Conservation (phyloP, 2,113 vertebrate species). For the Hypocryptadius cinnamomeus region DNA sequence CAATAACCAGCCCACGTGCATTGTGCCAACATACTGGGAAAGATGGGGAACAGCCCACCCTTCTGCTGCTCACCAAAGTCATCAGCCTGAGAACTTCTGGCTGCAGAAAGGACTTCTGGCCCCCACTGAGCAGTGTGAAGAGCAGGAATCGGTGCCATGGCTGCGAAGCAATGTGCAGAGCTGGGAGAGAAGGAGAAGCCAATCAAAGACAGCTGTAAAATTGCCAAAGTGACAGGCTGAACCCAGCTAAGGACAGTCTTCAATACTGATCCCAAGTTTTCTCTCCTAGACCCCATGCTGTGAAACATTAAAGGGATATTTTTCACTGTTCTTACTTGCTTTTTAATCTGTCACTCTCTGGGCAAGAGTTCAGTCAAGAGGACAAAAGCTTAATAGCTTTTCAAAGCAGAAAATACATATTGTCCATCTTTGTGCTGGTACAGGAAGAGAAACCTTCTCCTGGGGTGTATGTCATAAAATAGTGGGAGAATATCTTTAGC, state of each 20-base stretch:
- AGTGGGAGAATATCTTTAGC: neutral
- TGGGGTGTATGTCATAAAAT: neutral
- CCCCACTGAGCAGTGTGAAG: constrained; percentile 72
- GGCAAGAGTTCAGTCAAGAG: neutral
- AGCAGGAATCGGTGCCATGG: constrained; percentile 88
- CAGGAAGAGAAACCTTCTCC: constrained; percentile 1
- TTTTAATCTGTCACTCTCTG: neutral
- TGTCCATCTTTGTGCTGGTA: neutral
- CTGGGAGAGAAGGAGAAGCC: constrained; percentile 62
- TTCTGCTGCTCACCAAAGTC: constrained; percentile 75
- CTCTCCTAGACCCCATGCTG: neutral
- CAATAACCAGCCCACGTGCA: neutral
- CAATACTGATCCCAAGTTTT: neutral
- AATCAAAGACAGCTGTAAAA: neutral
- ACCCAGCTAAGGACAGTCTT: neutral
- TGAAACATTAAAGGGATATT: neutral
- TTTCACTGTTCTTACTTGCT: neutral
- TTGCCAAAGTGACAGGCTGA: neutral
- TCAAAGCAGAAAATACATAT: neutral
- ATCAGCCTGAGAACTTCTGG: constrained; percentile 82
- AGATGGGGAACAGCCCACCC: neutral
- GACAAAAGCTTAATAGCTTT: neutral
- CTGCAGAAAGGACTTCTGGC: constrained; percentile 74
- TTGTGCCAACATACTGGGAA: neutral
- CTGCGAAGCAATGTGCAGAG: constrained; percentile 75